Percentiles rank a stretch among this genome's conserved stretches.
Conservation (phyloP, 2,888 invertebrate genomes). For the Troides helena region DNA sequence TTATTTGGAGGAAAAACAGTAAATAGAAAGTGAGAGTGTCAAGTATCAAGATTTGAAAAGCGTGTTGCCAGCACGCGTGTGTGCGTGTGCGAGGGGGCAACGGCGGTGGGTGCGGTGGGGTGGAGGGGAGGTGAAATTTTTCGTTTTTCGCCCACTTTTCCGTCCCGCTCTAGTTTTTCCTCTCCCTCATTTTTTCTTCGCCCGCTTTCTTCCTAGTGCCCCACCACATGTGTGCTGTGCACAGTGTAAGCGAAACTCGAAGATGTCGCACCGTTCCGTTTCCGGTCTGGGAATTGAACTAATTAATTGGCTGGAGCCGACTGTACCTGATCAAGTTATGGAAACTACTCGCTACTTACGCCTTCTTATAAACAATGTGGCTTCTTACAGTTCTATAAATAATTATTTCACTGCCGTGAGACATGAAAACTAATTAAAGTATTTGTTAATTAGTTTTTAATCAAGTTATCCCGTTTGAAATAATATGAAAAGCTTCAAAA, state of each 20-base stretch:
- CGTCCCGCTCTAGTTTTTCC: conserved; percentile 80
- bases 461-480: no score
- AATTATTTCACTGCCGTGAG: no score
- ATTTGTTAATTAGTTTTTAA: no score
- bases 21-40: conserved; percentile 39
- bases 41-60: conserved; percentile 52
- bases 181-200: conserved; percentile 80
- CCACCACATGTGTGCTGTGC: conserved; percentile 78
- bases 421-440: no score
- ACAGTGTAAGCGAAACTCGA: conserved; percentile 45
- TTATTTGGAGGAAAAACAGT: no score
- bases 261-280: conserved; percentile 48
- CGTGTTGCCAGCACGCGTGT: conserved; percentile 54
- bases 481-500: no score
- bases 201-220: conserved; percentile 79
- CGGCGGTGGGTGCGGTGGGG: conserved; percentile 38
- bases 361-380: no score
- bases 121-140: conserved; percentile 72
- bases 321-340: no score
- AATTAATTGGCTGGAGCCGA: conserved; percentile 22
- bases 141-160: conserved; percentile 81
- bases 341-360: no score
- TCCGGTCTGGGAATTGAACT: conserved; percentile 52
- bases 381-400: no score
- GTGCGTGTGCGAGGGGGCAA: conserved; percentile 66